Conservation (phyloP, 1,140 invertebrate species). For the Papilio machaon region DNA sequence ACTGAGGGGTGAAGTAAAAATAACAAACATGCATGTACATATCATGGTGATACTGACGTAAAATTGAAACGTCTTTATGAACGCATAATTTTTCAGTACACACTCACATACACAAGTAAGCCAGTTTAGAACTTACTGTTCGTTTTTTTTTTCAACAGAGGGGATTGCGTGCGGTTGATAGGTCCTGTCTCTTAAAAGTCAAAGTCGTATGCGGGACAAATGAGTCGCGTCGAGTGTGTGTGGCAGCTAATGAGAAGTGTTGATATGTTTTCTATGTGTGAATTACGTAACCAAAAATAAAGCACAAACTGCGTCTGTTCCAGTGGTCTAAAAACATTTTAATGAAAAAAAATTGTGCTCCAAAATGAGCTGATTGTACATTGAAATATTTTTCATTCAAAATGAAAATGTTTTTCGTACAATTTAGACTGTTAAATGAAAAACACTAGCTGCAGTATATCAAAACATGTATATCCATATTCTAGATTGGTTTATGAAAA, state of each 20-base stretch:
- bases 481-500: slow-evolving; percentile 33
- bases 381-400: slow-evolving; percentile 8
- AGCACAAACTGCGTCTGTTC: background rate
- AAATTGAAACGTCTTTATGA: too few relatives aligned
- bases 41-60: too few relatives aligned
- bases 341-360: slow-evolving; percentile 15
- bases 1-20: background rate
- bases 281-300: slow-evolving; percentile 24
- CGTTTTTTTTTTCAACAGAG: background rate
- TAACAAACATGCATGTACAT: too few relatives aligned
- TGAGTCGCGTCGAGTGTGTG: slow-evolving; percentile 15
- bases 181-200: background rate
- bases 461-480: background rate
- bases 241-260: slow-evolving; percentile 29
- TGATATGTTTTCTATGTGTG: slow-evolving; percentile 10
- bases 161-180: background rate
- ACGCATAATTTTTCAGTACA: background rate
- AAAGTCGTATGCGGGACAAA: slow-evolving; percentile 3
- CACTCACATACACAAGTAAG: background rate
- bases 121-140: background rate
- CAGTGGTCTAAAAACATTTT: background rate
- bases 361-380: slow-evolving; percentile 10
- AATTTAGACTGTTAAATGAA: background rate
- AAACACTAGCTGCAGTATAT: background rate
- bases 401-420: background rate